phyloP scores from a whole-genome alignment of 2,888 invertebrate genomes.

The Teinopalpus imperialis region DNA sequence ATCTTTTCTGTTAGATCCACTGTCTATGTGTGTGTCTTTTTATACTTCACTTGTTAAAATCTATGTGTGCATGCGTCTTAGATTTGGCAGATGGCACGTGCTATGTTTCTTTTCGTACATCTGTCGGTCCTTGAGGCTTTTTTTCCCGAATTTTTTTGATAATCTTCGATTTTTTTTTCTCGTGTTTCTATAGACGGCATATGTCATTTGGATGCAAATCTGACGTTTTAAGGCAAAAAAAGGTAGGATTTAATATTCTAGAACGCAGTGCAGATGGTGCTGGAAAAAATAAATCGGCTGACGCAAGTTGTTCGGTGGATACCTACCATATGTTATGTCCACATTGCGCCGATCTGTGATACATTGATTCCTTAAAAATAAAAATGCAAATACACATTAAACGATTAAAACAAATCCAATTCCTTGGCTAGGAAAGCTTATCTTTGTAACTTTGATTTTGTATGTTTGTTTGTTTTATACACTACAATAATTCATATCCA shows the following conservation, averaged over 20 bases:
- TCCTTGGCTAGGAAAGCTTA: no score
- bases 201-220: constrained; percentile 78
- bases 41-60: constrained; percentile 47
- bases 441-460: no score
- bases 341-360: constrained; percentile 45
- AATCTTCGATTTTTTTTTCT: constrained; percentile 42
- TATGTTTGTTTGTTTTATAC: no score
- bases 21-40: constrained; percentile 53
- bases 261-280: constrained; percentile 66
- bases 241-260: constrained; percentile 58
- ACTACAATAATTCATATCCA: no score
- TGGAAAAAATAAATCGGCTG: constrained; percentile 68
- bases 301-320: constrained; percentile 66
- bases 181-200: constrained; percentile 47
- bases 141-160: constrained; percentile 58
- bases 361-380: constrained; percentile 6
- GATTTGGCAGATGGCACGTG: constrained; percentile 82
- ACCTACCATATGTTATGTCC: constrained; percentile 63
- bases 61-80: constrained; percentile 63
- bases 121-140: constrained; percentile 70
- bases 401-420: background rate
- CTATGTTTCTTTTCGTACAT: constrained; percentile 73
- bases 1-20: constrained; percentile 64
- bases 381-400: background rate
- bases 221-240: constrained; percentile 50